Base-by-base conservation (phyloP, 53 echinoderm and acorn worm species). In the Echinarachnius parma region DNA sequence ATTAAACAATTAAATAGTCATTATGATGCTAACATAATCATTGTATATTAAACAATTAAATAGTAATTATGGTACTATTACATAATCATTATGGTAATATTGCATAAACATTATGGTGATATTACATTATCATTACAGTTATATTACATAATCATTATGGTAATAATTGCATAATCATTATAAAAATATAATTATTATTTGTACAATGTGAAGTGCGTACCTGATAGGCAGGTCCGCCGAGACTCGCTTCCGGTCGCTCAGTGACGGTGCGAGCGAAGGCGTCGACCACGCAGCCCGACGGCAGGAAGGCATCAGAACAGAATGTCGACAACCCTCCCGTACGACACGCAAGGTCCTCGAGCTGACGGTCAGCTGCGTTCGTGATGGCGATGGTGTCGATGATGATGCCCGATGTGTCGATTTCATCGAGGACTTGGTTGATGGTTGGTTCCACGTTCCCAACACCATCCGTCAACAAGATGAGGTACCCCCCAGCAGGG, bases 311-410 rank as follows among this genome's bases (percentile, higher is more conserved):
- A 50, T 50, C 52, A 50, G 52, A 50, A 19, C 52, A 50, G 20
- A 50, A 50, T 4, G 14, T n/a, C 4, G 52, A 19, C 10, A 50
- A 50, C 18, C 52, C 52, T 13, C 52, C 4, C 20, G 52, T 50
- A 4, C 20, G 9, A 8, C 4, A 5, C 20, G 52, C 9, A 11
- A 50, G 52, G 16, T 16, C 20, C 18, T 50, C 52, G 11, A 50
- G 9, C 18, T 50, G 52, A 4, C 18, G 14, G 18, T 50, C 52
- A 5, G 52, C 52, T 8, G 52, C 9, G 18, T 50, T 50, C 11
- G 11, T 50, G 19, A 50, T 50, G 4, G 52, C 52, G 20, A 50
- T 50, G 4, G 52, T 50, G 52, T 50, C 52, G 52, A 50, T 50
- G 4, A 50, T 50, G 19, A 50, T n/a, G 18, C 52, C 52, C 9